Conservation (phyloP, 2,113 vertebrate species). For the Brienomyrus longianalis region DNA sequence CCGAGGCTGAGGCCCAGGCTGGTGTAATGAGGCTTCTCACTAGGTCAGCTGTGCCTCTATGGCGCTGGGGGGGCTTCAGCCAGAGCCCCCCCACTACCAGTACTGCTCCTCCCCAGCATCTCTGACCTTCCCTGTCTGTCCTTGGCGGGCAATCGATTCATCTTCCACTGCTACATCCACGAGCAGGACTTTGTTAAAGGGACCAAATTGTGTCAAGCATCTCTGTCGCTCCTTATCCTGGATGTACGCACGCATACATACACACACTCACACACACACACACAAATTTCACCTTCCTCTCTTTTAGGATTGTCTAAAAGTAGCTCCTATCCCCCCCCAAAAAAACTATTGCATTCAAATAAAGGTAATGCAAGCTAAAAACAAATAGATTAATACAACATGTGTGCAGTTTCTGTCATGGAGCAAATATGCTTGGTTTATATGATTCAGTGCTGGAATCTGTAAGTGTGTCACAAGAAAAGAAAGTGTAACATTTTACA, state of each 20-base stretch:
- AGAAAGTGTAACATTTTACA: neutral
- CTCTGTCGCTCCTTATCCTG: constrained; percentile 41
- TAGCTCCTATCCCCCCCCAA: neutral
- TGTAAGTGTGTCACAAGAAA: neutral
- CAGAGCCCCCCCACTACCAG: constrained; percentile 24
- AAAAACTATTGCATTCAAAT: neutral
- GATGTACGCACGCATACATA: constrained; percentile 11
- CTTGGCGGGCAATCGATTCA: constrained; percentile 55
- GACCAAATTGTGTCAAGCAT: constrained; percentile 53
- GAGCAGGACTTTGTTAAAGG: constrained; percentile 46
- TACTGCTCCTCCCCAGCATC: constrained; percentile 22
- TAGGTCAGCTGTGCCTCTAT: constrained; percentile 27
- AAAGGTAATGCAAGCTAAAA: neutral
- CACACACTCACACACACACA: neutral
- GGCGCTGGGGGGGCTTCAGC: constrained; percentile 33
- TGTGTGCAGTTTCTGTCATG: neutral
- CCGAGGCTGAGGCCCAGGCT: constrained; percentile 38
- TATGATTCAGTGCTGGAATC: neutral
- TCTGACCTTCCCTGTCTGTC: constrained; percentile 60
- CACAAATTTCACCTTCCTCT: no score
- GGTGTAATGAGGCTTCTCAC: constrained; percentile 41
- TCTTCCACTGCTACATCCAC: constrained; percentile 33
- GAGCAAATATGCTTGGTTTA: neutral
- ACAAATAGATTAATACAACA: neutral
- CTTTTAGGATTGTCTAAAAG: neutral